A percentile compares a stretch with the other conserved stretches of the same genome.
Conservation (phyloP, 2,113 vertebrate genomes). For the Ciconia stormi region DNA sequence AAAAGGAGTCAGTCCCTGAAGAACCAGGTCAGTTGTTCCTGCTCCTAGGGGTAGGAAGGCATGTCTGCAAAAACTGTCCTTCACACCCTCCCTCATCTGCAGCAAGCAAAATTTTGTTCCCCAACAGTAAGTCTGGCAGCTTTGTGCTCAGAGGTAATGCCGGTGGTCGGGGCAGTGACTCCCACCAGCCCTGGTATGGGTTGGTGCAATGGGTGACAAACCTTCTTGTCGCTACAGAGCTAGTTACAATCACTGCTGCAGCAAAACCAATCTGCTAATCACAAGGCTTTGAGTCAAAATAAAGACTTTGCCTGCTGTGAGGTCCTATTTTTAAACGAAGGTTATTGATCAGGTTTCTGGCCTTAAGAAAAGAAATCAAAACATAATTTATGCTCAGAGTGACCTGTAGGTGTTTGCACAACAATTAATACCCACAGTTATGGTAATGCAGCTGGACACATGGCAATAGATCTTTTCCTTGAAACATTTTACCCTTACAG, state of each 20-base stretch:
- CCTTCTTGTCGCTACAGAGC: not conserved
- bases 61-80: not conserved
- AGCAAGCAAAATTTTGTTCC: not conserved
- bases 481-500: not conserved
- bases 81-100: not conserved
- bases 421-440: not conserved
- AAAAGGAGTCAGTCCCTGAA: not conserved
- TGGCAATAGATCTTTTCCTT: not conserved
- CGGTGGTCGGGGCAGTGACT: rapidly evolving
- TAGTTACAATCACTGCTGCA: not conserved
- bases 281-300: not conserved
- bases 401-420: conserved; percentile 20
- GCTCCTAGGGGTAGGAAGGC: not conserved
- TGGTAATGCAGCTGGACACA: not conserved
- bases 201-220: not conserved
- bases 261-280: not conserved
- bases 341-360: conserved; percentile 13
- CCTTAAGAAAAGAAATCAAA: conserved; percentile 25
- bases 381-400: not conserved
- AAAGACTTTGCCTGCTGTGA: not conserved
- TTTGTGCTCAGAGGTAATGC: not conserved
- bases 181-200: not conserved
- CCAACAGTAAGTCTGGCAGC: not conserved
- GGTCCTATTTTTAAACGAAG: not conserved
- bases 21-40: not conserved